Conservation (phyloP, 2,888 invertebrate species). For the Mantis religiosa region DNA sequence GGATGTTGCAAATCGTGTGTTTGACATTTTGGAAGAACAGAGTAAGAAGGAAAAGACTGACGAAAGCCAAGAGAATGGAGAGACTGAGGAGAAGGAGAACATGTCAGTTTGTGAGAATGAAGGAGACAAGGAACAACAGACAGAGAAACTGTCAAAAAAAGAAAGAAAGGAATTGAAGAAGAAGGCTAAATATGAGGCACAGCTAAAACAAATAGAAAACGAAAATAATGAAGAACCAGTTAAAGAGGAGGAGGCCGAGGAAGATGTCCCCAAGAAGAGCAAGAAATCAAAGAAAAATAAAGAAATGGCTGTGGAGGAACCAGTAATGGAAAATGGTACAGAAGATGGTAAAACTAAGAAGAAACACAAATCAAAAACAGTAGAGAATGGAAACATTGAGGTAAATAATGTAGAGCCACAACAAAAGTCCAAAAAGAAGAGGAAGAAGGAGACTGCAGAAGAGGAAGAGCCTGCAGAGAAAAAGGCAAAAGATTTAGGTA, state of each 20-base stretch:
- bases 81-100: constrained; percentile 36
- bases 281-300: constrained; percentile 20
- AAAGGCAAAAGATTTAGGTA: not conserved
- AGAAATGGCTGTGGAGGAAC: not conserved
- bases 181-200: constrained; percentile 36
- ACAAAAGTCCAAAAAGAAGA: not conserved
- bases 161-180: constrained; percentile 50
- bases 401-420: not conserved
- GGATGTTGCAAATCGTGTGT: constrained; percentile 6
- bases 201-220: constrained; percentile 20
- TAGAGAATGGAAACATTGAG: not conserved
- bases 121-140: constrained; percentile 45
- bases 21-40: constrained; percentile 28
- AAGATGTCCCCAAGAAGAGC: constrained; percentile 16
- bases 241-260: constrained; percentile 22
- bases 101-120: constrained; percentile 49
- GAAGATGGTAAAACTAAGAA: not conserved
- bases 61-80: not conserved
- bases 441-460: not conserved
- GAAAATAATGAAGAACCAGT: not conserved
- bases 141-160: constrained; percentile 45
- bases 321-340: constrained; percentile 7
- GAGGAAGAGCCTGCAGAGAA: not conserved
- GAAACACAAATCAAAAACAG: not conserved
- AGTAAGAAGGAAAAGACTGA: constrained; percentile 9